Evolutionary conservation across 2,113 vertebrate genomes (phyloP), one percentile per base, ranked within the genome.

Genomic region (Myocastor coypus): DNA sequence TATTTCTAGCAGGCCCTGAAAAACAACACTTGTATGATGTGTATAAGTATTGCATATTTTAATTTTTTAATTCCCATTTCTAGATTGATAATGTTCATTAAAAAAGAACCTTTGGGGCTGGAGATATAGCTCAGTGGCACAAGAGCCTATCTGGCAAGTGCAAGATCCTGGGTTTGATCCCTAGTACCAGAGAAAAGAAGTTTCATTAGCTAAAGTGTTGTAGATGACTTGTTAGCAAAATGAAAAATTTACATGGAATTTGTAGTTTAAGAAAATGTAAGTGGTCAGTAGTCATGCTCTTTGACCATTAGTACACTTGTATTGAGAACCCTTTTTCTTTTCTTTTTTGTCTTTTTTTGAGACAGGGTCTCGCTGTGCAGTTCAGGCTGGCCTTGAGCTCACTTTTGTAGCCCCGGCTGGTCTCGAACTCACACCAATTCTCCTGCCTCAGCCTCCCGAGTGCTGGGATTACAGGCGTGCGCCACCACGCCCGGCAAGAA

Each of bases 251-350:
- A 73, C 77, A 64, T 96, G 46, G 55, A 92, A 2, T 81, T 95
- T 69, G 22, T 92, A 69, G 37, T 64, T 91, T 97, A 80, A 89
- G 59, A 94, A 93, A 97, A 88, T 22, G 3, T 66, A 87, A 92
- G 24, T 84, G 63, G 10, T 80, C 77, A 85, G 93, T 28, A 82
- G 34, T 66, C 42, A 87, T 50, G 10, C 19, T 93, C 7, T 92
- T 63, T 16, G 52, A 85, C 85, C 71, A 10, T 89, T 85, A 34
- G 19, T 87, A 1, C 4, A 22, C 34, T 83, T 11, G 3, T 83
- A 4, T 92, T 90, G 46, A 32, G 92, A 73, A 89, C 64, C 34
- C 63, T 96, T 89, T 11, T 89, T 83, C 94, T 92, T 11, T 89
- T 83, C 94, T 92, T n/a, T n/a, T n/a, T n/a, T n/a, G n/a, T n/a